phyloP scores from a whole-genome alignment of 1,140 invertebrate genomes.

The Diabrotica virgifera region DNA sequence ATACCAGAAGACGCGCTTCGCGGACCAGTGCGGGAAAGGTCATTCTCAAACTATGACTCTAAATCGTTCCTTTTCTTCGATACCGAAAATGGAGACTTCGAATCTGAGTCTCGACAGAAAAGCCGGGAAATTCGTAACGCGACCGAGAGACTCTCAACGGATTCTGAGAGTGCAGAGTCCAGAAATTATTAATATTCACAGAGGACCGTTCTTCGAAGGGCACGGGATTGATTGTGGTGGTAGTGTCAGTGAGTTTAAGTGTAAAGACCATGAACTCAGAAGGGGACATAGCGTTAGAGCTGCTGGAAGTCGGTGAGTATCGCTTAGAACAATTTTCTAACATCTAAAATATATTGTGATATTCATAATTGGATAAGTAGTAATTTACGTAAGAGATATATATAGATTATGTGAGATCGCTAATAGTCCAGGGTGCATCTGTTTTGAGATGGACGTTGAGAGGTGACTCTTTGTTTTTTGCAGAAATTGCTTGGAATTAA shows the following conservation, averaged over 20 bases:
- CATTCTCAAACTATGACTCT: constrained; percentile 31
- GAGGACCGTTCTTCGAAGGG: constrained; percentile 41
- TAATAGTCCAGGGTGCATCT: too few species aligned
- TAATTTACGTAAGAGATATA: too few species aligned
- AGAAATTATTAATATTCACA: constrained; percentile 46
- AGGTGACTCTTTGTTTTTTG: too few species aligned
- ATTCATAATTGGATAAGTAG: too few species aligned
- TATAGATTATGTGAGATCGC: too few species aligned
- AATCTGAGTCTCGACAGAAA: constrained; percentile 41
- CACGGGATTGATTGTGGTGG: constrained; percentile 36
- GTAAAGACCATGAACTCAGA: constrained; percentile 42
- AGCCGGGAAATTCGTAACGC: constrained; percentile 21
- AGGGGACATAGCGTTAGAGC: constrained; percentile 34
- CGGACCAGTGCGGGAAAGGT: constrained; percentile 27
- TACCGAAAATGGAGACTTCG: constrained; percentile 35
- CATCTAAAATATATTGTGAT: too few species aligned
- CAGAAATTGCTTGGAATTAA: too few species aligned
- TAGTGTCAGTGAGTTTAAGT: constrained; percentile 36
- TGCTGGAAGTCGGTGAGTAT: constrained; percentile 9
- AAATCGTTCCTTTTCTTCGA: constrained; percentile 37
- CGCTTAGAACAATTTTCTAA: too few species aligned
- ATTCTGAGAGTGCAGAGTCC: constrained; percentile 42
- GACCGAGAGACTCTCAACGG: constrained; percentile 24
- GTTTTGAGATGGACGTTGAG: too few species aligned
- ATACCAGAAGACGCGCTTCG: constrained; percentile 32